Evolutionary conservation across 64 coral and sea anemone species (phyloP).

Genomic region (Actinia equina): DNA sequence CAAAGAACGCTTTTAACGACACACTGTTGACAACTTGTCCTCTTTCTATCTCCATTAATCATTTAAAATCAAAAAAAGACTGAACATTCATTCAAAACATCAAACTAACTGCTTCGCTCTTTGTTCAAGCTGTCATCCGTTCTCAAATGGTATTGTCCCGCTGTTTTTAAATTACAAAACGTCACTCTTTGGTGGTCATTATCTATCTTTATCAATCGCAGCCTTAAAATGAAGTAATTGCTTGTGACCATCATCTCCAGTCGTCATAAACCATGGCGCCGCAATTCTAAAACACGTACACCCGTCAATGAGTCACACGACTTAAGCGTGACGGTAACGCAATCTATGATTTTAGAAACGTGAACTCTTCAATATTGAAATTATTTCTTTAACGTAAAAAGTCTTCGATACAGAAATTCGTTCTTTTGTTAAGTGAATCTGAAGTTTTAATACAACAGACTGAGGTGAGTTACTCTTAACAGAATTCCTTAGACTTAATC

Average conservation of each 20-base stretch:
- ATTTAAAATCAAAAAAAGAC: neutral
- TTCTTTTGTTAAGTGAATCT: neutral
- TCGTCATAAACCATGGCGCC: neutral
- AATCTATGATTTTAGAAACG: neutral
- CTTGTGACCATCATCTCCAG: neutral
- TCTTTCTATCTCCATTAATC: neutral
- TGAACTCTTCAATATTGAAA: neutral
- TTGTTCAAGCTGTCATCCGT: neutral
- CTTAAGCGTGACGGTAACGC: neutral
- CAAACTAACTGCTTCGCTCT: neutral
- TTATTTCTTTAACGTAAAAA: neutral
- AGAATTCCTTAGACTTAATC: neutral
- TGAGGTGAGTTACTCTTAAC: neutral
- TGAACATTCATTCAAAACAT: neutral
- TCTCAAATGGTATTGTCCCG: neutral
- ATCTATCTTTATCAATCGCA: neutral
- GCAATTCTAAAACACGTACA: neutral
- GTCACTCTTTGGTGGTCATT: neutral
- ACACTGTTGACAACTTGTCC: neutral
- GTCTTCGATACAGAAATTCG: neutral
- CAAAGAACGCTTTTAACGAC: neutral
- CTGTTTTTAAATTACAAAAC: neutral
- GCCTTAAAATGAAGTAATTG: neutral
- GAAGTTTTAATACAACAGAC: neutral
- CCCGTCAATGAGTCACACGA: slow-evolving; percentile 7